These are phyloP conservation scores for Chaetops frenatus DNA, from an alignment of 2,113 vertebrate genomes.

Conservation along the genomic window DNA sequence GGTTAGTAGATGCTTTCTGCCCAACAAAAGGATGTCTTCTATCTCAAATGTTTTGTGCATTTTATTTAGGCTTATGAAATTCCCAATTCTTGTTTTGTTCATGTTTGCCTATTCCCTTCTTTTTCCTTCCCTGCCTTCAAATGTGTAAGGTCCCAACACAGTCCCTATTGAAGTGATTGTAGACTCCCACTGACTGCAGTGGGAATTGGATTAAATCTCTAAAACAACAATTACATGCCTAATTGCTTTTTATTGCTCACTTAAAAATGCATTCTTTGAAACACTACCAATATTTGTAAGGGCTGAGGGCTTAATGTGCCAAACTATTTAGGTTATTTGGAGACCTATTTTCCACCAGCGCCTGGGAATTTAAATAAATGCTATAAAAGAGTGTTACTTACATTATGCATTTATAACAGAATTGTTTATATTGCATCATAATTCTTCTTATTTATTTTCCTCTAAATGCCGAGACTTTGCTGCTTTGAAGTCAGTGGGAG, in stretches of 20 bases:
- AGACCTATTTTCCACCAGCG: slow-evolving; percentile 3
- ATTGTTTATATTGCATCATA: neutral
- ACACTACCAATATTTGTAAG: slow-evolving; percentile 44
- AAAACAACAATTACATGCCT: slow-evolving; percentile 54
- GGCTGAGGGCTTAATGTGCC: slow-evolving; percentile 25
- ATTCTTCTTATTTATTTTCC: neutral
- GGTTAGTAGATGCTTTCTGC: neutral
- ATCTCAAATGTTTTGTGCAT: neutral
- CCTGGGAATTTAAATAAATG: slow-evolving; percentile 8
- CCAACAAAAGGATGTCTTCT: neutral
- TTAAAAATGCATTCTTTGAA: slow-evolving; percentile 60
- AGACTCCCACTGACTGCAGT: neutral
- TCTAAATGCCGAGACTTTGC: neutral
- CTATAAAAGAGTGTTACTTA: neutral
- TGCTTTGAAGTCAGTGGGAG: neutral
- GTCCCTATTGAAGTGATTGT: neutral
- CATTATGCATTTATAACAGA: neutral
- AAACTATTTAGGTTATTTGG: slow-evolving; percentile 32
- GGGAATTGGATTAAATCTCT: slow-evolving; percentile 38
- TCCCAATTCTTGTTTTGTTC: neutral
- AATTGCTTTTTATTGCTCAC: slow-evolving; percentile 59
- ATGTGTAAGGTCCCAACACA: neutral
- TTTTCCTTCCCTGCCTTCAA: neutral
- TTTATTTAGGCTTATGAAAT: neutral
- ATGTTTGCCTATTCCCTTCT: neutral